Conservation (phyloP, 2,113 vertebrate species). For the Channa argus region DNA sequence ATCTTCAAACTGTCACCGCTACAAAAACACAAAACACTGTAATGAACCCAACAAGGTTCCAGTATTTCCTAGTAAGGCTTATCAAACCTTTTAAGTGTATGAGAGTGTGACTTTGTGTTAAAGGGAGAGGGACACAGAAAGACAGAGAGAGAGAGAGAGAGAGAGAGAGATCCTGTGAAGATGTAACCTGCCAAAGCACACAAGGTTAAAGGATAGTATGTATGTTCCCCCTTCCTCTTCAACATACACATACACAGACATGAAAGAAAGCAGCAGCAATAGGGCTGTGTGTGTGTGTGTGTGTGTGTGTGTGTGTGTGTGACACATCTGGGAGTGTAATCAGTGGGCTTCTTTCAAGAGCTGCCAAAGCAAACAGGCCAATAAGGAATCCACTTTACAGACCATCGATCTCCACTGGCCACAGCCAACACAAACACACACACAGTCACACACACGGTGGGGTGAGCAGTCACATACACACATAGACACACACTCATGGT, state of each 20-base stretch:
- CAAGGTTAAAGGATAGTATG: conserved; percentile 80
- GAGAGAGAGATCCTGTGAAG: conserved; percentile 35
- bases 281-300: conserved; percentile 81
- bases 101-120: neutral
- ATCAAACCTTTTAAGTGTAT: conserved; percentile 10
- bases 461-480: conserved; percentile 26
- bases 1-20: neutral
- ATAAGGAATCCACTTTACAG: conserved; percentile 99
- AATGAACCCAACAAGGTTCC: conserved; percentile 32
- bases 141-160: neutral
- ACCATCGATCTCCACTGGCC: conserved; percentile 95
- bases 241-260: conserved; percentile 60
- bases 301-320: conserved; percentile 89
- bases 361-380: conserved; percentile 99
- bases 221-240: conserved; percentile 38
- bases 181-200: conserved; percentile 77
- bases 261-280: conserved; percentile 85
- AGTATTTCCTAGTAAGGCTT: conserved; percentile 32
- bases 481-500: conserved; percentile 11
- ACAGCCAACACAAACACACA: conserved; percentile 88
- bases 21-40: neutral
- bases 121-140: neutral
- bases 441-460: conserved; percentile 11
- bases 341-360: conserved; percentile 95
- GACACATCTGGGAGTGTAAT: conserved; percentile 99